A percentile compares a stretch with the other conserved stretches of the same genome.
Conservation (phyloP, 2,888 invertebrate species). For the Euplexia lucipara region DNA sequence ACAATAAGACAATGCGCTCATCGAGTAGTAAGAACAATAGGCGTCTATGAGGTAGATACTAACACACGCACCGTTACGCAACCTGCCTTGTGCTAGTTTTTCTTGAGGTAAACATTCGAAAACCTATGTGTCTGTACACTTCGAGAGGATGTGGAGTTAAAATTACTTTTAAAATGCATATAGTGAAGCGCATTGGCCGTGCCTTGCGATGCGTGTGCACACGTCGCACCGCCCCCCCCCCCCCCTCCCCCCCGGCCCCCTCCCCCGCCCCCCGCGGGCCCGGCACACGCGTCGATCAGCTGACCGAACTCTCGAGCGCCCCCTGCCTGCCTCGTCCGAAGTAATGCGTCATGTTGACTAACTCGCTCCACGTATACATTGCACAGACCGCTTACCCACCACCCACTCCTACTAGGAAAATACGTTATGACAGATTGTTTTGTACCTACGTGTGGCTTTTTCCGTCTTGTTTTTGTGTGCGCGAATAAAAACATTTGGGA, state of each 20-base stretch:
- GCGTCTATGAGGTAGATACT: slow-evolving; percentile 68
- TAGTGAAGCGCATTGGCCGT: slow-evolving; percentile 73
- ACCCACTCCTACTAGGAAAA: slow-evolving; percentile 72
- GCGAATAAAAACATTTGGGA: slow-evolving; percentile 51
- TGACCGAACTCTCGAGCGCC: slow-evolving; percentile 80
- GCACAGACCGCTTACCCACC: slow-evolving; percentile 72
- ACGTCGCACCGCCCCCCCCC: slow-evolving; percentile 60
- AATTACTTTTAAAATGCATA: slow-evolving; percentile 76
- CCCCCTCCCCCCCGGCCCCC: slow-evolving; percentile 41
- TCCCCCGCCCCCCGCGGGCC: slow-evolving; percentile 48
- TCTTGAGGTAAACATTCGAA: slow-evolving; percentile 75
- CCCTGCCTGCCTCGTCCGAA: slow-evolving; percentile 69
- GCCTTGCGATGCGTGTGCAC: slow-evolving; percentile 77
- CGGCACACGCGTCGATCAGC: slow-evolving; percentile 84
- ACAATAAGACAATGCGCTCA: slow-evolving; percentile 78
- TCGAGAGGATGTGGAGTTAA: slow-evolving; percentile 69
- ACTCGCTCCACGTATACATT: slow-evolving; percentile 73
- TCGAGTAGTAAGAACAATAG: slow-evolving; percentile 75
- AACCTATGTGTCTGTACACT: slow-evolving; percentile 64
- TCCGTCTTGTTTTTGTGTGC: slow-evolving; percentile 55
- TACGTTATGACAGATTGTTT: slow-evolving; percentile 68
- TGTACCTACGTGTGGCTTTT: slow-evolving; percentile 52
- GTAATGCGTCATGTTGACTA: slow-evolving; percentile 80
- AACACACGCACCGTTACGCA: slow-evolving; percentile 81
- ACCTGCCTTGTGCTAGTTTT: slow-evolving; percentile 82